These are phyloP conservation scores for Pteronotus mesoamericanus DNA, from an alignment of 2,797 vertebrate species.

Conservation along the genomic window DNA sequence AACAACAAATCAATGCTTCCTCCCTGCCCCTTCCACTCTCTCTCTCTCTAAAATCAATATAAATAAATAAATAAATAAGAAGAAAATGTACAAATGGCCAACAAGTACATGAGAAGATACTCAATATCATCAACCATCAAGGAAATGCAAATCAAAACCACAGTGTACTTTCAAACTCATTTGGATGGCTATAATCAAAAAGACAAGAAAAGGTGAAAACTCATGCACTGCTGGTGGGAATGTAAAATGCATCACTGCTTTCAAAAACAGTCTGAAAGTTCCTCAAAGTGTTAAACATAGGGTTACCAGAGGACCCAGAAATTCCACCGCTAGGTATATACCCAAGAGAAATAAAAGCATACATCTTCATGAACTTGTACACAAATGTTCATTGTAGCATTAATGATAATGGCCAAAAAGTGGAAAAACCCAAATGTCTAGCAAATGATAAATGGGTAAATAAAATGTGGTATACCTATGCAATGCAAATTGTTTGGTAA, in stretches of 20 bases:
- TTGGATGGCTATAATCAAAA: not conserved
- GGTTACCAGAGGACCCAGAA: not conserved
- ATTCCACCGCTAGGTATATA: not conserved
- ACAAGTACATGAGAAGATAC: not conserved
- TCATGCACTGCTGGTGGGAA: not conserved
- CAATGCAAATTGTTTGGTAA: not conserved
- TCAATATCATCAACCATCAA: not conserved
- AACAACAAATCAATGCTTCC: not conserved
- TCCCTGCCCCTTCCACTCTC: too few relatives aligned
- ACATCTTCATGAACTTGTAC: not conserved
- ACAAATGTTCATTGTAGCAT: not conserved
- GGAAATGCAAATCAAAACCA: not conserved
- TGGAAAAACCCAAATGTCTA: not conserved
- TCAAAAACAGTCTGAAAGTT: not conserved
- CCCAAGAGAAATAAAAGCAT: not conserved
- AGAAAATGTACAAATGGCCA: not conserved
- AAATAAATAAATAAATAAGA: not conserved
- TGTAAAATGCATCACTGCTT: not conserved
- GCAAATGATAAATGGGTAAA: not conserved
- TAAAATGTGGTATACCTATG: not conserved
- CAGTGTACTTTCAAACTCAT: not conserved
- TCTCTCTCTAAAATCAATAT: not conserved
- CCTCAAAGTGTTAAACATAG: not conserved
- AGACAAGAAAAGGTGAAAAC: not conserved
- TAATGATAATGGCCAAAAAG: not conserved